A percentile compares a stretch with the other conserved stretches of the same genome.
Evolutionary conservation across 2,888 invertebrate genomes (phyloP).

Genomic region (Drosophila cognata): DNA sequence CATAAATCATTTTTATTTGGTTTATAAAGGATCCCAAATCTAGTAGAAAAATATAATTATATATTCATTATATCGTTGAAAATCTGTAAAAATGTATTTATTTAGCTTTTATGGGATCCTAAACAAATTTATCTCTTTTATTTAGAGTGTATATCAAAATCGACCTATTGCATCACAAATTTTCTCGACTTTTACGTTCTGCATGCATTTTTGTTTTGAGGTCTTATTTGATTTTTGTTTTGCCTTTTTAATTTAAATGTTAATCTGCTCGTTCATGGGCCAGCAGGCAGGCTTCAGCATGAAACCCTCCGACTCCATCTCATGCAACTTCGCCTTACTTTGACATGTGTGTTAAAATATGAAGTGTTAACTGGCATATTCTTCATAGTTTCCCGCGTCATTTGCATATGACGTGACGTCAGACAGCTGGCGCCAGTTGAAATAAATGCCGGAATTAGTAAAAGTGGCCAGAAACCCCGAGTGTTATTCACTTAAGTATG

Average conservation of each 20-base stretch:
- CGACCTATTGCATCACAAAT: neutral
- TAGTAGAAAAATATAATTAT: neutral
- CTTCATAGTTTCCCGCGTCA: constrained; percentile 62
- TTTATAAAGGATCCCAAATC: no score
- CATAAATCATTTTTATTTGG: neutral
- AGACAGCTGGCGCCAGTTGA: constrained; percentile 50
- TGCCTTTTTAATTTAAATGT: constrained; percentile 73
- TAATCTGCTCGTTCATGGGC: constrained; percentile 59
- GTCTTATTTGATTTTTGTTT: constrained; percentile 31
- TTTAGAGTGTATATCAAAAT: constrained; percentile 11
- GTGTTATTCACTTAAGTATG: neutral
- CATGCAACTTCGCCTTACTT: neutral
- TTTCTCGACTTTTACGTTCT: neutral
- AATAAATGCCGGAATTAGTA: constrained; percentile 63
- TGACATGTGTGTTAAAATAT: constrained; percentile 27
- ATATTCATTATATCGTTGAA: neutral
- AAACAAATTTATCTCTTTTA: neutral
- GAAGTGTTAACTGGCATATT: constrained; percentile 59
- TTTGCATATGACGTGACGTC: constrained; percentile 60
- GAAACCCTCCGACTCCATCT: neutral
- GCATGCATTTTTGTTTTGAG: constrained; percentile 17
- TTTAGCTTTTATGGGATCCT: neutral
- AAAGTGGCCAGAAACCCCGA: constrained; percentile 42
- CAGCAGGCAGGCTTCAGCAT: constrained; percentile 5
- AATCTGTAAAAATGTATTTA: neutral